phyloP scores from a whole-genome alignment of 1,140 invertebrate species.

The Fopius arisanus region DNA sequence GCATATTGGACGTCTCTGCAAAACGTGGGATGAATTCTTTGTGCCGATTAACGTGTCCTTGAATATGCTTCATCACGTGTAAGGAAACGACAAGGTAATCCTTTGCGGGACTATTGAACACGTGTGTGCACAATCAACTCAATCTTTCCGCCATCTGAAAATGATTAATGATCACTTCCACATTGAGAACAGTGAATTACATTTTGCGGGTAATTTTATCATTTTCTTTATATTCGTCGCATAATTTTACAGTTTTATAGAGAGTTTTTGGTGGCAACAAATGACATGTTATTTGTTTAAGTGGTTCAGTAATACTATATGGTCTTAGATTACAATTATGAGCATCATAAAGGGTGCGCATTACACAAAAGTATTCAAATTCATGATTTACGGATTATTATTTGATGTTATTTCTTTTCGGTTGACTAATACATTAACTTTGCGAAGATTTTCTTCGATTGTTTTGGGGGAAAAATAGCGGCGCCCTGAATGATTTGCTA shows the following conservation, averaged over 20 bases:
- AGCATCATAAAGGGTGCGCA: background rate
- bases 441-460: constrained; percentile 5
- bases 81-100: constrained; percentile 4
- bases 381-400: background rate
- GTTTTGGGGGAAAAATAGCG: constrained; percentile 40
- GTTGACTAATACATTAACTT: background rate
- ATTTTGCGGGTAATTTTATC: background rate
- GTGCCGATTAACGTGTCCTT: background rate
- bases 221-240: background rate
- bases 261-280: background rate
- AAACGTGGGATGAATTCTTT: constrained; percentile 6
- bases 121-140: background rate
- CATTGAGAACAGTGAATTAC: background rate
- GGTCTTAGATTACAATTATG: background rate
- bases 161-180: constrained; percentile 1
- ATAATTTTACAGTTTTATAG: background rate
- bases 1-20: background rate
- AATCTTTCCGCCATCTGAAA: constrained; percentile 6
- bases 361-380: background rate
- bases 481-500: constrained; percentile 53
- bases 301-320: background rate
- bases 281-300: background rate
- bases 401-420: background rate
- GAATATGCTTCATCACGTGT: constrained; percentile 5
- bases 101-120: background rate